Conservation (phyloP, 2,797 vertebrate species). For the Hypotaenidia okinawae region DNA sequence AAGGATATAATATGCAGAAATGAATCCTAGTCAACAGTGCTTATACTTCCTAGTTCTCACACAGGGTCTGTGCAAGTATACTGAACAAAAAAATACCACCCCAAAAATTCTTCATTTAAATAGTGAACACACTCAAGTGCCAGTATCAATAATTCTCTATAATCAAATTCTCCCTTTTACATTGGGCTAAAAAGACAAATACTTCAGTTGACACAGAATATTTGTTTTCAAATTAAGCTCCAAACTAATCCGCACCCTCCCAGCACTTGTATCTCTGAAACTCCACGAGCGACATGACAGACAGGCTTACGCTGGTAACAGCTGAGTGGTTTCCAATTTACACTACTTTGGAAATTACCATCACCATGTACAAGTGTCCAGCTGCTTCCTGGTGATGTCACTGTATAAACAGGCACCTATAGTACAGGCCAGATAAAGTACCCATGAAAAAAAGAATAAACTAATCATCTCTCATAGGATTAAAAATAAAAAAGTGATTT, state of each 20-base stretch:
- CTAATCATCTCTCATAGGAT: not conserved
- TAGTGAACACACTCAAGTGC: not conserved
- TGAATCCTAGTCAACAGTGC: not conserved
- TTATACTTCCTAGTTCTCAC: not conserved
- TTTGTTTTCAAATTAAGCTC: not conserved
- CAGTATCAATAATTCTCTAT: not conserved
- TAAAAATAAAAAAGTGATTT: not conserved
- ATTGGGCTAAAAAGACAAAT: not conserved
- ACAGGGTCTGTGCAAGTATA: not conserved
- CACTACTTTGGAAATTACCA: not conserved
- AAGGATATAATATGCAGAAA: not conserved
- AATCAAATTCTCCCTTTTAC: not conserved
- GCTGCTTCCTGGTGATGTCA: not conserved
- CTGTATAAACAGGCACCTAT: not conserved
- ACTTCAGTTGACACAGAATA: not conserved
- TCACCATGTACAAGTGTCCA: not conserved
- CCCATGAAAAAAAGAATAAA: not conserved
- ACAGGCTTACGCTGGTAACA: not conserved
- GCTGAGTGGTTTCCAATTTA: not conserved
- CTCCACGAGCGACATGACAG: fast-evolving
- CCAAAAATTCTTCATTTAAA: not conserved
- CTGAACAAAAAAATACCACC: too few species aligned
- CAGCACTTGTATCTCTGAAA: not conserved
- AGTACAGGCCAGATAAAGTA: not conserved
- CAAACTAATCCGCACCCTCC: not conserved